Evolutionary conservation across 2,113 vertebrate species (phyloP).

Genomic region (Phasianus colchicus): DNA sequence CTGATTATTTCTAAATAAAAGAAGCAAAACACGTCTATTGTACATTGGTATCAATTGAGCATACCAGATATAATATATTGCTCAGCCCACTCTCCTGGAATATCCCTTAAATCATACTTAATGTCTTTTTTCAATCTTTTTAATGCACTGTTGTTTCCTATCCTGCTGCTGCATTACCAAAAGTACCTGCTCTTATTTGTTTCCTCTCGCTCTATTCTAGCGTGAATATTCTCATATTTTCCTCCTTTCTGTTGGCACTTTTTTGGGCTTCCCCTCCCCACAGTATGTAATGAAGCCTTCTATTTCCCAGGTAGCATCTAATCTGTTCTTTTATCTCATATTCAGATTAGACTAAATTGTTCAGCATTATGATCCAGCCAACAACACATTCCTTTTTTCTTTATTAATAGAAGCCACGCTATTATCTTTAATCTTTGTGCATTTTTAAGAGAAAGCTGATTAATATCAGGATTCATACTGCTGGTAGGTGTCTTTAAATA

Average conservation of each 20-base stretch:
- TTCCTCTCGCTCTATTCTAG: background rate
- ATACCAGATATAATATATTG: background rate
- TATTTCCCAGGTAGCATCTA: background rate
- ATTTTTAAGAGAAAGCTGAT: background rate
- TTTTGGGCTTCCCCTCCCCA: background rate
- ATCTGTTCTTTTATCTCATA: background rate
- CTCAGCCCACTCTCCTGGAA: background rate
- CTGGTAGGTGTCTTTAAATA: background rate
- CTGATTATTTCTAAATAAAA: background rate
- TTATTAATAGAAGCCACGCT: background rate
- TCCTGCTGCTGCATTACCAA: background rate
- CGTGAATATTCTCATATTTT: accelerated
- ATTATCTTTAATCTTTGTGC: background rate
- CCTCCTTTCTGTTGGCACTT: background rate
- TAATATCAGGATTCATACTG: background rate
- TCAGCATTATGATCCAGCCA: background rate
- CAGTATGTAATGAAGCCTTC: background rate
- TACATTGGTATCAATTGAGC: background rate
- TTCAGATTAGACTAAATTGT: background rate
- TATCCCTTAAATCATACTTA: background rate
- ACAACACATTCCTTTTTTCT: background rate
- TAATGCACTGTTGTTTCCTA: background rate
- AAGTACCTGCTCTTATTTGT: background rate
- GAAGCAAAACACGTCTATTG: background rate
- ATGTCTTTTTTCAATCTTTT: background rate